Percentiles rank a stretch among this genome's conserved stretches.
phyloP scores from a whole-genome alignment of 2,888 invertebrate species.

The Orthosia incerta region DNA sequence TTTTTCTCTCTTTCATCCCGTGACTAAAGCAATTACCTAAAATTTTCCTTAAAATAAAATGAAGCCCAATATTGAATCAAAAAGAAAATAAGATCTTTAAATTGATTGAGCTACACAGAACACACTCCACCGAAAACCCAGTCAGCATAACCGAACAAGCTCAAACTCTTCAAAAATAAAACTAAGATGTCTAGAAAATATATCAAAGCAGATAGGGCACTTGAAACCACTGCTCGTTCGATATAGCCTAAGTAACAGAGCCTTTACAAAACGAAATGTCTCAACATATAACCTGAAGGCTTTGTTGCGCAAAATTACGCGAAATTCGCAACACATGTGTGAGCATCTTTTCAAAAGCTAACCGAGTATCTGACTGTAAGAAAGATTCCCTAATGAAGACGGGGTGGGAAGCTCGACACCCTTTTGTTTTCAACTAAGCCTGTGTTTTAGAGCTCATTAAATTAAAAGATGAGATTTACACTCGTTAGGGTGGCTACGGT shows the following conservation, averaged over 20 bases:
- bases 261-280: slow-evolving; percentile 50
- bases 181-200: slow-evolving; percentile 11
- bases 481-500: slow-evolving; percentile 74
- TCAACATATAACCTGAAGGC: slow-evolving; percentile 45
- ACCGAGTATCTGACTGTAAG: slow-evolving; percentile 61
- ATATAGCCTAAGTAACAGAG: slow-evolving; percentile 42
- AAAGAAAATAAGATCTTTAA: neutral
- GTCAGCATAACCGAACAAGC: neutral
- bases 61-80: neutral
- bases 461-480: slow-evolving; percentile 84
- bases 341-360: slow-evolving; percentile 65
- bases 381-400: slow-evolving; percentile 80
- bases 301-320: slow-evolving; percentile 64
- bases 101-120: neutral
- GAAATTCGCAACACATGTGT: slow-evolving; percentile 66
- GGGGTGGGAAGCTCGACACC: slow-evolving; percentile 76
- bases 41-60: no score
- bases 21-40: no score
- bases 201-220: slow-evolving; percentile 41
- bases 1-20: no score
- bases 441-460: slow-evolving; percentile 89
- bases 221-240: slow-evolving; percentile 44
- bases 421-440: slow-evolving; percentile 84
- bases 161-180: slow-evolving; percentile 11
- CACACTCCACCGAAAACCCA: slow-evolving; percentile 2